Base-by-base conservation (phyloP, 1,140 invertebrate genomes). In the Nephila pilipes region DNA sequence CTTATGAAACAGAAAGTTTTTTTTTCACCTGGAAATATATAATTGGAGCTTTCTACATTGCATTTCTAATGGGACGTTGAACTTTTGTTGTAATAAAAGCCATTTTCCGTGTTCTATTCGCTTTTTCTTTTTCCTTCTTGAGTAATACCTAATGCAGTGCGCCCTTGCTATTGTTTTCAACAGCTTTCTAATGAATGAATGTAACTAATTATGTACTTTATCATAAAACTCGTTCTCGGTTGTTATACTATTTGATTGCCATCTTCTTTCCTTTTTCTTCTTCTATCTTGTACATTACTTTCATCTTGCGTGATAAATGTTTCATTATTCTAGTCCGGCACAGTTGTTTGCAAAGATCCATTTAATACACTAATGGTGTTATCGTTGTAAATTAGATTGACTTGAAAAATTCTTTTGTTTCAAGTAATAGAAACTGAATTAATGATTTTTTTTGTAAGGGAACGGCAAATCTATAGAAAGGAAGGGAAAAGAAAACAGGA, bases 41-140 rank as follows among this genome's bases (percentile, higher is more conserved):
- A 75, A 75, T 75, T 75, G 69, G 16, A 29, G 25, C 32, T 75
- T 29, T 75, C 69, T 75, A 36, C 5, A 75, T 32, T 75, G 32
- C 69, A 20, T 75, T 75, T 75, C 69, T 75, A 20, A 36, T 36
- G 69, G 69, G 69, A 25, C 69, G 69, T 75, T 75, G 69, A 75
- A 75, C 69, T 32, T 36, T 18, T 25, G 69, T 1, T 75, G 29
- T 36, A 75, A 75, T 32, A 75, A 75, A 75, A 75, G 69, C 32
- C 18, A 16, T 32, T 75, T 75, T 75, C 69, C 69, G 69, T 36
- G 69, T 75, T 75, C 69, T 36, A 29, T 29, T 75, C 14, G 6
- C 29, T 18, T 75, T 75, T 36, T 32, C 69, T 18, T 20, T 14
- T 75, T 20, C 69, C 18, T 75, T 75, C 32, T 32, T 20, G 0